phyloP scores from a whole-genome alignment of 37 sponge, comb jelly and placozoan species.

The Aplysina aerophoba region DNA sequence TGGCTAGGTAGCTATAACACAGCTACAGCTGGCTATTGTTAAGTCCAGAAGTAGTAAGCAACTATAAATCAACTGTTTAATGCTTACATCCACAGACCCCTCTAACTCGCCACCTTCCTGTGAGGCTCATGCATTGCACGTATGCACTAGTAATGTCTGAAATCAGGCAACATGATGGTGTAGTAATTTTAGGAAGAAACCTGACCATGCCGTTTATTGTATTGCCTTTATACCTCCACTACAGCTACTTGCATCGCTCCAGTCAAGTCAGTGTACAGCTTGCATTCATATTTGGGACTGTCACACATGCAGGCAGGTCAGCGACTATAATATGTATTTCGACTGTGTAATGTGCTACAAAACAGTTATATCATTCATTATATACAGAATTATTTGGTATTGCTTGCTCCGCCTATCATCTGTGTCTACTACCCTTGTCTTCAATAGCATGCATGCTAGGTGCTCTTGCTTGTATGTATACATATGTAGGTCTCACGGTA shows the following conservation, averaged over 20 bases:
- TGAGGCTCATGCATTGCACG: background rate
- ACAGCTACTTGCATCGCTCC: constrained; percentile 67
- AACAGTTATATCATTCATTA: no score
- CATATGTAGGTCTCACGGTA: background rate
- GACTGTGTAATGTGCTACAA: no score
- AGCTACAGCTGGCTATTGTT: no score
- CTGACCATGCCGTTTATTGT: background rate
- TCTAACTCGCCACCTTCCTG: background rate
- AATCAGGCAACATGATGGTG: background rate
- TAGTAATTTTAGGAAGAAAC: background rate
- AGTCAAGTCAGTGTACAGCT: constrained; percentile 60
- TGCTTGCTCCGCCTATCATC: no score
- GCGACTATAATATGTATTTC: no score
- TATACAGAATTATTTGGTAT: no score
- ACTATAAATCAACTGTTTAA: background rate
- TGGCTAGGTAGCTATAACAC: no score
- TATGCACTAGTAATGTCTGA: no score
- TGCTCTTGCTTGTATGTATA: constrained; percentile 1
- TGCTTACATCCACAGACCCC: background rate
- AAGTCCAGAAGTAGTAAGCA: no score
- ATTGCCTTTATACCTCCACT: background rate
- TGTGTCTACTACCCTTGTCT: no score
- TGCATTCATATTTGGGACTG: constrained; percentile 78
- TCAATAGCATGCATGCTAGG: no score
- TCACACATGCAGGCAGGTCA: constrained; percentile 62